Conservation (phyloP, 2,113 vertebrate species). For the Pollimyrus isidori region DNA sequence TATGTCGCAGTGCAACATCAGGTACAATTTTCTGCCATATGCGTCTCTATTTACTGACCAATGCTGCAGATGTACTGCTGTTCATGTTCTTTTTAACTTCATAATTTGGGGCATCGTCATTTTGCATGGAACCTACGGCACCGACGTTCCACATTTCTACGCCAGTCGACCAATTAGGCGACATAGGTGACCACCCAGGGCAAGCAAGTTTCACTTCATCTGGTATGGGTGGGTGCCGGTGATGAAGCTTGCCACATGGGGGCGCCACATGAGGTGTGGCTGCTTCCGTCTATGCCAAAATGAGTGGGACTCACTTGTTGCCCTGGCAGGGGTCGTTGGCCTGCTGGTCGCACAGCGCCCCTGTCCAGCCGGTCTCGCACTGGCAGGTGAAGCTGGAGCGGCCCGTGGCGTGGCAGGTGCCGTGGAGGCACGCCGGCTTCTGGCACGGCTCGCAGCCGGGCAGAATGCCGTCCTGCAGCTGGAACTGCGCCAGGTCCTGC, state of each 20-base stretch:
- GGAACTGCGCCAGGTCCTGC: conserved; percentile 80
- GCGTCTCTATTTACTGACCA: neutral
- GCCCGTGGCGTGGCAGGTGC: conserved; percentile 77
- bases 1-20: neutral
- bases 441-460: conserved; percentile 92
- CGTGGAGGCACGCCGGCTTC: conserved; percentile 77
- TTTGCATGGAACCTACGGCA: neutral
- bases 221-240: neutral
- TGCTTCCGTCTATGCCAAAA: neutral
- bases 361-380: conserved; percentile 87
- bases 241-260: neutral
- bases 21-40: neutral
- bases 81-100: neutral
- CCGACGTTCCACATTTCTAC: neutral
- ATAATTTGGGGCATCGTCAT: neutral
- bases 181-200: neutral
- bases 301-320: conserved; percentile 84
- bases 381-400: conserved; percentile 84
- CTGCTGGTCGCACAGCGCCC: conserved; percentile 80
- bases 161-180: neutral
- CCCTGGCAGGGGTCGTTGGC: conserved; percentile 87
- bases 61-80: neutral
- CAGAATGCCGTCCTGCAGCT: conserved; percentile 80
- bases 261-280: neutral
- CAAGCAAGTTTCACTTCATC: neutral